phyloP scores from a whole-genome alignment of 2,888 invertebrate genomes.

The Podabrus alpinus region DNA sequence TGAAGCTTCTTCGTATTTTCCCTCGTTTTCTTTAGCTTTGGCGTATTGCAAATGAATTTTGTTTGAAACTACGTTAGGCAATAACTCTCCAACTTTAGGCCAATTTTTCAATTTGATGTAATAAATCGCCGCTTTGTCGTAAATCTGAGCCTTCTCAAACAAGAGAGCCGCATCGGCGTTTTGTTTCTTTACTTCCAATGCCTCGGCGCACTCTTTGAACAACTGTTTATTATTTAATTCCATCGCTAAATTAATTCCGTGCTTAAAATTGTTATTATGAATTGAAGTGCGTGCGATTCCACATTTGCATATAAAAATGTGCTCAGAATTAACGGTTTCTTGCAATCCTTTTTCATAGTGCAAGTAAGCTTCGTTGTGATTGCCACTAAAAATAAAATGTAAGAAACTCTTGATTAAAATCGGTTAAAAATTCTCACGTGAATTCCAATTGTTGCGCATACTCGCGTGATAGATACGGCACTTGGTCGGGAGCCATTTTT shows the following conservation, averaged over 20 bases:
- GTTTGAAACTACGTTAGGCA: constrained; percentile 86
- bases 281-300: constrained; percentile 92
- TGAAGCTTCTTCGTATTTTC: constrained; percentile 88
- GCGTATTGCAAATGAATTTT: constrained; percentile 95
- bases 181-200: constrained; percentile 90
- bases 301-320: constrained; percentile 80
- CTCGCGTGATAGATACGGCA: constrained; percentile 86
- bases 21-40: constrained; percentile 89
- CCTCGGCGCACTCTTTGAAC: constrained; percentile 89
- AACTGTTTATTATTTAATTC: constrained; percentile 66
- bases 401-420: neutral
- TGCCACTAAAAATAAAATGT: constrained; percentile 67
- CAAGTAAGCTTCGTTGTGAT: constrained; percentile 84
- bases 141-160: constrained; percentile 88
- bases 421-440: constrained; percentile 64
- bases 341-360: constrained; percentile 86
- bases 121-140: constrained; percentile 88
- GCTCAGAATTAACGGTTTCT: constrained; percentile 63
- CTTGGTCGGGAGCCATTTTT: constrained; percentile 79
- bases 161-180: constrained; percentile 88
- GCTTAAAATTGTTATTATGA: constrained; percentile 87
- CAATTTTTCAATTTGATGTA: constrained; percentile 96
- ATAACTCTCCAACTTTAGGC: constrained; percentile 86
- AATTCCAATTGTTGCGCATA: constrained; percentile 95
- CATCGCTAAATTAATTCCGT: constrained; percentile 78